These are phyloP conservation scores for Popillia japonica DNA, from an alignment of 1,140 invertebrate species.

Conservation along the genomic window DNA sequence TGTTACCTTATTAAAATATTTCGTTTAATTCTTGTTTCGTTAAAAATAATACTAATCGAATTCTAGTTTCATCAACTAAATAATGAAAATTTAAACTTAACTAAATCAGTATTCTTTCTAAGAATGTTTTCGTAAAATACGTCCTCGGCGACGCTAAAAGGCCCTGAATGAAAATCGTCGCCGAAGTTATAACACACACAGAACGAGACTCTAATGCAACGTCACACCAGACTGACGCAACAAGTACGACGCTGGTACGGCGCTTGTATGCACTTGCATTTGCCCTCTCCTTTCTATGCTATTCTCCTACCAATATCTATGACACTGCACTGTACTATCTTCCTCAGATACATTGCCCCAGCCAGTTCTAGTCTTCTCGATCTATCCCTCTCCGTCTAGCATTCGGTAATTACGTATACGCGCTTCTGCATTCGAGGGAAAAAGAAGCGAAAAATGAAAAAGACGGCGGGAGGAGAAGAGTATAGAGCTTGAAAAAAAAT, in stretches of 20 bases:
- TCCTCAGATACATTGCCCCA: slow-evolving; percentile 39
- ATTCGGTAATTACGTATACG: slow-evolving; percentile 35
- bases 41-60: too few species aligned
- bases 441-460: slow-evolving; percentile 17
- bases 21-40: too few species aligned
- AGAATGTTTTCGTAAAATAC: too few species aligned
- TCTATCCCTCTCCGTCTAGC: not conserved
- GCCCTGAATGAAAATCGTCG: slow-evolving; percentile 31
- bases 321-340: slow-evolving; percentile 37
- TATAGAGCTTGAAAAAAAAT: slow-evolving; percentile 20
- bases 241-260: slow-evolving; percentile 60
- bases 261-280: slow-evolving; percentile 60
- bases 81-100: too few species aligned
- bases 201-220: slow-evolving; percentile 49
- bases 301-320: slow-evolving; percentile 44
- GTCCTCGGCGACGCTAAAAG: not conserved
- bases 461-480: not conserved
- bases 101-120: too few species aligned
- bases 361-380: not conserved
- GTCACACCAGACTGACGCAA: slow-evolving; percentile 60
- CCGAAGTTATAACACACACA: slow-evolving; percentile 39
- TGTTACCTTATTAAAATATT: too few species aligned
- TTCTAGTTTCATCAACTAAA: too few species aligned
- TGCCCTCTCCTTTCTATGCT: slow-evolving; percentile 50
- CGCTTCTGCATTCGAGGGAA: slow-evolving; percentile 34